Evolutionary conservation across 2,113 vertebrate genomes (phyloP).

Genomic region (Otocyon megalotis): DNA sequence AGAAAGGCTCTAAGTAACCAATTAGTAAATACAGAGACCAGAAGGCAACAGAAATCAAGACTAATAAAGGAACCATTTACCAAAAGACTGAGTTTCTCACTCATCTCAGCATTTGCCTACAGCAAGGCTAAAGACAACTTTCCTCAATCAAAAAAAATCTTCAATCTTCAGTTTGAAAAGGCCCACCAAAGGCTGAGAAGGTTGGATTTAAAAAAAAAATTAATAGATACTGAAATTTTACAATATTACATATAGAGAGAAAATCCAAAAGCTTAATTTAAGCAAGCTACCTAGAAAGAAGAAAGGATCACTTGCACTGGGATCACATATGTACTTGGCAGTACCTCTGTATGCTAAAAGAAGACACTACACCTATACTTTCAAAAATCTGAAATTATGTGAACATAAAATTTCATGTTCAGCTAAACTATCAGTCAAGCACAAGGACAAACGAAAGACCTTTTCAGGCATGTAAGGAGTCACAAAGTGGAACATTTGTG

Average conservation of each 20-base stretch:
- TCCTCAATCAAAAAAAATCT: constrained; percentile 19
- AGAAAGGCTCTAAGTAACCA: not conserved
- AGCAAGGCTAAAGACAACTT: not conserved
- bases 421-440: not conserved
- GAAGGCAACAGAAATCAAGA: not conserved
- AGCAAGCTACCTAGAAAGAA: not conserved
- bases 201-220: not conserved
- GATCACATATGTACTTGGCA: not conserved
- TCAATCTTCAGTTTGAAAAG: not conserved
- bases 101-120: not conserved
- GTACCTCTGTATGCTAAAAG: not conserved
- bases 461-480: not conserved
- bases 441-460: not conserved
- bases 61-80: not conserved
- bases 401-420: not conserved
- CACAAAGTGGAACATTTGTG: not conserved
- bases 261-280: constrained; percentile 9
- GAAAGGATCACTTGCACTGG: not conserved
- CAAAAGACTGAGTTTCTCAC: not conserved
- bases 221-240: not conserved
- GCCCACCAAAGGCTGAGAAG: not conserved
- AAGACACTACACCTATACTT: not conserved
- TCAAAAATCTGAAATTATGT: not conserved
- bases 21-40: not conserved
- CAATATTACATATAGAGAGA: not conserved